phyloP scores from a whole-genome alignment of 2,888 invertebrate species.

The Xanthia togata region DNA sequence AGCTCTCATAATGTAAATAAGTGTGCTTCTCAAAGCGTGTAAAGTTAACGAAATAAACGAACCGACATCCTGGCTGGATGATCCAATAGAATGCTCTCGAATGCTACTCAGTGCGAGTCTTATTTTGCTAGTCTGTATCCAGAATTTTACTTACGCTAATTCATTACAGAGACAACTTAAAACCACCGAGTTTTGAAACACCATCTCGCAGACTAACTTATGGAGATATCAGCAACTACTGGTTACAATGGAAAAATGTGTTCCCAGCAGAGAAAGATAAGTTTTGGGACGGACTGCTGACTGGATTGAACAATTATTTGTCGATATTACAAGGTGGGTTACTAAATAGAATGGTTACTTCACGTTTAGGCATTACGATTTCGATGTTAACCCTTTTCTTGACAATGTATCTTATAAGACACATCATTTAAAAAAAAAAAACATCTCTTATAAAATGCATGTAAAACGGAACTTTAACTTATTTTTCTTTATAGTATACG shows the following conservation, averaged over 20 bases:
- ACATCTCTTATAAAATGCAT: no score
- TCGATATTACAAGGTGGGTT: conserved; percentile 91
- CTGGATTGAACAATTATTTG: conserved; percentile 92
- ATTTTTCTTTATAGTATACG: no score
- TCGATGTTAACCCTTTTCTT: no score
- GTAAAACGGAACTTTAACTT: no score
- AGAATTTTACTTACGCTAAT: not conserved
- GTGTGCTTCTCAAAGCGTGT: not conserved
- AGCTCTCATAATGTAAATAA: not conserved
- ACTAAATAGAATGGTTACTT: not conserved
- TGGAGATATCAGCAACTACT: conserved; percentile 92
- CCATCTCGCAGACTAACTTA: conserved; percentile 89
- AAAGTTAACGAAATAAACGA: not conserved
- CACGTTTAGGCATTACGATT: no score
- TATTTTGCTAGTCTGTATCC: not conserved
- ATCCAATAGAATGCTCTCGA: not conserved
- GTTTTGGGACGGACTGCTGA: conserved; percentile 93
- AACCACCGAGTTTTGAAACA: conserved; percentile 86
- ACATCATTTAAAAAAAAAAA: no score
- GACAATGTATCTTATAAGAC: no score
- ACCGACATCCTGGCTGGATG: not conserved
- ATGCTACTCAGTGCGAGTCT: not conserved
- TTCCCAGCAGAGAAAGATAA: conserved; percentile 91
- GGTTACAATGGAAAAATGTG: conserved; percentile 91
- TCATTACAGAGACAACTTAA: conserved; percentile 78